Base-by-base conservation (phyloP, 2,797 vertebrate genomes). In the Diplodus sargus region DNA sequence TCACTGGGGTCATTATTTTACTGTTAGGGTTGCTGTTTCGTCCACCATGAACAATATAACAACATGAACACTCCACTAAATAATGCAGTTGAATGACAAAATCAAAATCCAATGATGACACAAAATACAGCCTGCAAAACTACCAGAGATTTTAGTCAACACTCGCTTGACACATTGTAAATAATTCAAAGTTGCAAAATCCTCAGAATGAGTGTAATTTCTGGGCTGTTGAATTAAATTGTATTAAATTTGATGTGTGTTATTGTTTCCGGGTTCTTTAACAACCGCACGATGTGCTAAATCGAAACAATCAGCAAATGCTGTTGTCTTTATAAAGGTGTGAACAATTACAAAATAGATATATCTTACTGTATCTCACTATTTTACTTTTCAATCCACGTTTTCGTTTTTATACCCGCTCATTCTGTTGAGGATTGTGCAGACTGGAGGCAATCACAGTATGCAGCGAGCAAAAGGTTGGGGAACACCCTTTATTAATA, bases 401-500 rank as follows among this genome's bases (percentile, higher is more conserved):
- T 79, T 57, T 57, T 7, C 22, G 76, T 39, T 70, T 72, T 25
- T 18, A 7, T 63, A 61, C 66, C 49, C 0, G 14, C 42, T 63
- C 12, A 53, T 81, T 48, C 56, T 66, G 61, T 57, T 70, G n/a
- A 73, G 49, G 22, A 22, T 62, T 57, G 48, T 65, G 56, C 52
- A 82, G 59, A 81, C 66, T 56, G 13, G 20, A 70, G 70, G 74
- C 69, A 10, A n/a, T 45, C 54, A 82, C 63, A 66, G 64, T 47
- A 65, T 53, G 57, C 54, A 54, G 67, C 62, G 63, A 66, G 68
- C 58, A 73, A 75, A 61, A 88, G 3, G 47, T 63, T 14, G 64
- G 5, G 73, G 53, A 82, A 81, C 65, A 77, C 81, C 70, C 76
- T 74, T 73, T 87, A 89, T 85, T 87, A 87, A 89, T 89, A 89